Evolutionary conservation across 2,797 vertebrate species (phyloP), one percentile per base, ranked within the genome.

Genomic region (Lepus oiostolus): DNA sequence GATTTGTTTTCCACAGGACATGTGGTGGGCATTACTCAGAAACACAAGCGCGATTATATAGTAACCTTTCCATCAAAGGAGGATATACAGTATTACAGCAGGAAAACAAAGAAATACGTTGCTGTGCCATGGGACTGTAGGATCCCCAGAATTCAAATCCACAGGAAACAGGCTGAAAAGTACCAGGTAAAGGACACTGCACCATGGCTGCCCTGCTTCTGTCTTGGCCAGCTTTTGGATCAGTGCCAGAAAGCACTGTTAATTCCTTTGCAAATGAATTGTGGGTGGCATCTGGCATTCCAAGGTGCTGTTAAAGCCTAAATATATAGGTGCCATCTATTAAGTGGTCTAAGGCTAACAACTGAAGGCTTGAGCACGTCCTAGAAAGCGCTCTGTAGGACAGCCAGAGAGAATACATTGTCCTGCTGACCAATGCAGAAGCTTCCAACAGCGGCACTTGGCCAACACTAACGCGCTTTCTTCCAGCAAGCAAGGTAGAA

Each of bases 31-130:
- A 98, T 99, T 97, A 98, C 99, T 88, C 99, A 99, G 93, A 99
- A 99, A 98, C 99, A 99, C 97, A 99, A 99, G 99, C 98, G 99
- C 90, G 99, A 99, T 98, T 99, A 99, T 4, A 99, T 99, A 96
- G 99, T 99, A 38, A 99, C 99, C 0, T 99, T 99, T 85, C 99
- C 99, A 17, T 97, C 98, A 85, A 98, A 98, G 95, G 99, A 99
- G 82, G 99, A 99, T 89, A 97, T 97, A 68, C 99, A 99, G 84
- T 98, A 98, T 8, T 99, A 99, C 97, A 98, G 98, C 97, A 99
- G 99, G 97, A 99, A 98, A 81, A 97, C 99, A 63, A 99, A 99
- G 98, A 99, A 99, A 50, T 98, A 99, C 96, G 98, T 99, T 74
- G 99, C 99, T 0, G 98, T 98, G 0, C 99, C 99, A 13, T 99